Evolutionary conservation across 1,140 invertebrate species (phyloP), one percentile per base, ranked within the genome.

Genomic region (Amyelois transitella): DNA sequence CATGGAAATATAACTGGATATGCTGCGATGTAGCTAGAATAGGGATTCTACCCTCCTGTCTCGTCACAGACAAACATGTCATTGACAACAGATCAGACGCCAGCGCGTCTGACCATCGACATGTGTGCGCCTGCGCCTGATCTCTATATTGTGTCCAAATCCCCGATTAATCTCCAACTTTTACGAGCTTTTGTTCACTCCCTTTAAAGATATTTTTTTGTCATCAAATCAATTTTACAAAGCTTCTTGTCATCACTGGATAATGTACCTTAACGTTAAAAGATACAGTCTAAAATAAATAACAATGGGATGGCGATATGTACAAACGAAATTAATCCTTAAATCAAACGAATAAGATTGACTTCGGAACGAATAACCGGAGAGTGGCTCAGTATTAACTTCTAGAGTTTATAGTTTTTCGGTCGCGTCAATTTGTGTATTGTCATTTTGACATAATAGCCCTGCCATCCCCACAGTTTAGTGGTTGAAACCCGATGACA

Each of bases 371-470:
- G 12, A 18, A 22, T 19, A 2, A 12, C n/a, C 10, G 12, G n/a
- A 14, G 2, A 43, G 25, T n/a, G 28, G 55, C 21, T 47, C 14
- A 64, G 75, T 71, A 81, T 84, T 84, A 84, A 81, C 79, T 84
- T 81, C 68, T 80, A 66, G 63, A 84, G 77, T 86, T 86, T 84
- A 77, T 77, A 82, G 80, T 77, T 65, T 82, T 80, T 83, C 77
- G 81, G 77, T 79, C 80, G 75, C 75, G 81, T 84, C 81, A 85
- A 86, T 86, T 79, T 79, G 75, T 81, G 73, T 84, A 85, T 86
- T 86, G 81, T 85, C 80, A 86, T 81, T 81, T 78, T 77, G 77
- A 85, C 81, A 86, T 85, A 86, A 86, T 86, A 86, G 83, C 60
- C 51, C 73, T 78, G 66, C 78, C 80, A 83, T 83, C 83, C 78